A percentile compares a stretch with the other conserved stretches of the same genome.
phyloP scores from a whole-genome alignment of 2,113 vertebrate species.

The Halcyon senegalensis region DNA sequence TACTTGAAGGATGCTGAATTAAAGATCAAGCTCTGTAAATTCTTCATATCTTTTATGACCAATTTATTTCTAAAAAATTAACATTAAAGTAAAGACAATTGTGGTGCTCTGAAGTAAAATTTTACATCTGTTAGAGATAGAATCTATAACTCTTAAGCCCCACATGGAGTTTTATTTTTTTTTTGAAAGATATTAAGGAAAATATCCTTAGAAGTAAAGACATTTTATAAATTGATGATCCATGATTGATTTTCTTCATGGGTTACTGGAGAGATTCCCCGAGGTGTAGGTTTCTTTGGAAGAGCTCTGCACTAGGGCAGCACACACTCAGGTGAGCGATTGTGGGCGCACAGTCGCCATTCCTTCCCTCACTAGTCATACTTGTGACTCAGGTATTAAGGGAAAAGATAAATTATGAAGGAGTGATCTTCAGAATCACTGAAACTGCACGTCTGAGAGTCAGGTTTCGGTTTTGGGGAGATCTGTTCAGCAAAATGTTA shows the following conservation, averaged over 20 bases:
- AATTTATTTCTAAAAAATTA: not conserved
- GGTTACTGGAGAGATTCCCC: not conserved
- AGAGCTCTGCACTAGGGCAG: not conserved
- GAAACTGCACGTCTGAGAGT: too few species aligned
- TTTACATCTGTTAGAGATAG: not conserved
- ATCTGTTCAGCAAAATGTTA: not conserved
- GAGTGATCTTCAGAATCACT: not conserved
- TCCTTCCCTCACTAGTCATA: not conserved
- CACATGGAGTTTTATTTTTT: not conserved
- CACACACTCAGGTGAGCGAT: not conserved
- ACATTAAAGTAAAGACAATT: not conserved
- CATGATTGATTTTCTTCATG: not conserved
- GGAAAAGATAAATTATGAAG: not conserved
- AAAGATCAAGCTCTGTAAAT: not conserved
- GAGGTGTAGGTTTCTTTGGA: not conserved
- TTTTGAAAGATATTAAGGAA: not conserved
- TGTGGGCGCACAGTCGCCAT: not conserved
- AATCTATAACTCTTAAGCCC: not conserved
- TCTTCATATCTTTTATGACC: too few species aligned
- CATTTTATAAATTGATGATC: not conserved
- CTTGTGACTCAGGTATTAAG: not conserved
- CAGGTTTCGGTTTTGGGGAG: not conserved
- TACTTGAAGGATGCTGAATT: not conserved
- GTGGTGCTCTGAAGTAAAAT: not conserved
- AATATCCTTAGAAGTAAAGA: not conserved